Percentiles rank a stretch among this genome's conserved stretches.
Evolutionary conservation across 2,888 invertebrate genomes (phyloP).

Genomic region (Orthosia gracilis): DNA sequence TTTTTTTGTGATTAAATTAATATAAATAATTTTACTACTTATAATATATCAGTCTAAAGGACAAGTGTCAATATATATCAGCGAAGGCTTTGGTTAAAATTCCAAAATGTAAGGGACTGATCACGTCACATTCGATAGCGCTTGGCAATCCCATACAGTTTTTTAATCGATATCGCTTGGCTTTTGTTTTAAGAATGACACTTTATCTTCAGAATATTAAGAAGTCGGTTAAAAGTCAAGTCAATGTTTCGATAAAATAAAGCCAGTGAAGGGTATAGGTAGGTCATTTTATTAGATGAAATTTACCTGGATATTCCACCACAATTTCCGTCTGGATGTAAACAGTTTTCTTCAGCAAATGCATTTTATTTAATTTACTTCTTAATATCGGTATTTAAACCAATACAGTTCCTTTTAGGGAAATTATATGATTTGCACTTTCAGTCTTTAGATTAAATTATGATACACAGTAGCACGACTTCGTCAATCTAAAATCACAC

Average conservation of each 20-base stretch:
- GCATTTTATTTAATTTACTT: conserved; percentile 27
- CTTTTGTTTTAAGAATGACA: no score
- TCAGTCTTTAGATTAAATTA: not conserved
- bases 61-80: no score
- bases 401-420: not conserved
- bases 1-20: no score
- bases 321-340: not conserved
- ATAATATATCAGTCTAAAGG: no score
- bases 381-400: not conserved
- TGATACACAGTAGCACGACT: not conserved
- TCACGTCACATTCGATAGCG: no score
- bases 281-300: not conserved
- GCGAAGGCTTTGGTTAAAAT: no score
- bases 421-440: not conserved
- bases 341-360: conserved; percentile 12
- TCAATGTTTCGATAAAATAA: not conserved
- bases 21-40: no score
- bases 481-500: not conserved
- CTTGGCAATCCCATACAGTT: no score
- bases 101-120: no score
- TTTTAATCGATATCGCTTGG: no score
- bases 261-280: no score
- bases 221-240: not conserved
- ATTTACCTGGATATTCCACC: conserved; percentile 35
- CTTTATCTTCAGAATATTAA: no score